phyloP scores from a whole-genome alignment of 92 coral and sea anemone genomes.

The Epizoanthus stellaris region DNA sequence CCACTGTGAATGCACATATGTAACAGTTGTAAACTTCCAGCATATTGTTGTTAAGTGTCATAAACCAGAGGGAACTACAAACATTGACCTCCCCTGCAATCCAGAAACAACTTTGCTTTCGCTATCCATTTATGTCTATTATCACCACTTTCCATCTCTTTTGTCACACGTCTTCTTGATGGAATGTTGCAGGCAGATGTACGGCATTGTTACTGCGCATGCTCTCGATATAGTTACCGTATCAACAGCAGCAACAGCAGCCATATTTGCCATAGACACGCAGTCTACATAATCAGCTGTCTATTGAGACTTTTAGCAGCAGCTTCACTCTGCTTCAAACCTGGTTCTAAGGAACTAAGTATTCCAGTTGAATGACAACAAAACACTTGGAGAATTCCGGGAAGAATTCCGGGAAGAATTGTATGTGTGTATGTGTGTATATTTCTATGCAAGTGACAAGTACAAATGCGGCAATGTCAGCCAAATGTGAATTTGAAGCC shows the following conservation, averaged over 20 bases:
- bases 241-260: neutral
- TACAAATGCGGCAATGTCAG: slow-evolving; percentile 14
- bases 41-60: too few relatives aligned
- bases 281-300: neutral
- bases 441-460: neutral
- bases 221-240: too few relatives aligned
- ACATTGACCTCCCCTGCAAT: too few relatives aligned
- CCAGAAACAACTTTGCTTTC: too few relatives aligned
- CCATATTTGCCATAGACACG: neutral
- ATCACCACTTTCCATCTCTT: too few relatives aligned
- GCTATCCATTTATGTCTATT: too few relatives aligned
- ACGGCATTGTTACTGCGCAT: too few relatives aligned
- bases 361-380: neutral
- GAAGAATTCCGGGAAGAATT: neutral
- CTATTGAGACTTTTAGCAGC: neutral
- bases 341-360: neutral
- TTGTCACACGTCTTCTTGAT: too few relatives aligned
- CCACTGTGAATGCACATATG: too few relatives aligned
- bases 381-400: neutral
- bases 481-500: slow-evolving; percentile 77
- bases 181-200: too few relatives aligned
- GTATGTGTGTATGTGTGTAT: neutral
- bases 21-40: too few relatives aligned
- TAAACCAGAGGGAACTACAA: too few relatives aligned
- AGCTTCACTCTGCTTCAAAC: neutral